A percentile compares a stretch with the other conserved stretches of the same genome.
Conservation (phyloP, 2,797 vertebrate species). For the Chelmon rostratus region DNA sequence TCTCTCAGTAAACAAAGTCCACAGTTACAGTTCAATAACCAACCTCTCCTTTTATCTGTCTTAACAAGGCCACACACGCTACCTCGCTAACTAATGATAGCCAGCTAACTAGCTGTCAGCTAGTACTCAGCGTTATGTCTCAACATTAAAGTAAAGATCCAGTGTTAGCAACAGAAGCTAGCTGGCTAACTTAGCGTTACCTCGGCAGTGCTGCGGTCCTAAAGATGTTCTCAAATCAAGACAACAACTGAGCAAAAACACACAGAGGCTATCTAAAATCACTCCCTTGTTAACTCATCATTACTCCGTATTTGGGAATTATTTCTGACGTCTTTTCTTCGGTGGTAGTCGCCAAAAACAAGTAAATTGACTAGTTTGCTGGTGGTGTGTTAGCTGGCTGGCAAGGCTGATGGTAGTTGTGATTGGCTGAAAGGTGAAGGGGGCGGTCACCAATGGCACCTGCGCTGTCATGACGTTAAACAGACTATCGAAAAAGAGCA, state of each 20-base stretch:
- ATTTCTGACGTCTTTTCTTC: background rate
- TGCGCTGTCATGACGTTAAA: background rate
- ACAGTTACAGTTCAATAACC: background rate
- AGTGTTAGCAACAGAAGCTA: background rate
- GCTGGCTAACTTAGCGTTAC: background rate
- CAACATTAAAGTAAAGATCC: background rate
- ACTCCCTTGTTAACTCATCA: background rate
- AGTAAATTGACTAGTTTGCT: background rate
- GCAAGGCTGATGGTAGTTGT: background rate
- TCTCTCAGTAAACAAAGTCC: background rate
- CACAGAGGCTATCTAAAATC: background rate
- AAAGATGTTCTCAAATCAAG: background rate
- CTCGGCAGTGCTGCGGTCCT: background rate
- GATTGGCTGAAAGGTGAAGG: slow-evolving; percentile 10
- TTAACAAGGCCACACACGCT: background rate
- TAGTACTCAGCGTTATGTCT: too few species aligned
- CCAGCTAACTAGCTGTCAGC: background rate
- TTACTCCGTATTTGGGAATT: background rate
- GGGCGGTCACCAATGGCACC: background rate
- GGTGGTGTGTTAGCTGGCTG: background rate
- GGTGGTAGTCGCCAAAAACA: background rate
- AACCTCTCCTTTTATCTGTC: background rate
- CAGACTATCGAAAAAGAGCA: background rate
- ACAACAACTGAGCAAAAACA: background rate
- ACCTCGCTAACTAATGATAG: background rate